Evolutionary conservation across 2,113 vertebrate genomes (phyloP), one percentile per base, ranked within the genome.

Genomic region (Parotia lawesii): DNA sequence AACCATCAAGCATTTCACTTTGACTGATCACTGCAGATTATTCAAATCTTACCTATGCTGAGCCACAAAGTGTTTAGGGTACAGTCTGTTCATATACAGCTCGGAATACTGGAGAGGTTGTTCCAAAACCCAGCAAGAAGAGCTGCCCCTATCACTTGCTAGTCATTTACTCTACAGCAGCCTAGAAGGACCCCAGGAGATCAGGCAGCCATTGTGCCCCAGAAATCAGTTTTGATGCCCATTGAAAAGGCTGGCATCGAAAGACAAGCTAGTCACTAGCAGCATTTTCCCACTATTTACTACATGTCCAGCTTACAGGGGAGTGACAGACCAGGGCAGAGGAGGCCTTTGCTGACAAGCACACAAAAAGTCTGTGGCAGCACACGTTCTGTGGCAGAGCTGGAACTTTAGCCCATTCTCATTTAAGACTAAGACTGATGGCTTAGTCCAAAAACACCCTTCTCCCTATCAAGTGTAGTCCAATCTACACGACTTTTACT

Each of bases 271-370:
- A 38, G 65, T 42, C 53, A 66, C 27, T 11, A 67, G 9, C 17
- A 64, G 35, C 4, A 1, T 48, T 70, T 56, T 73, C 28, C 20
- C 33, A 31, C 37, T 31, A 22, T 22, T 53, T 23, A 25, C 17
- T 27, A 12, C 24, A 11, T 0, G 1, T 37, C 12, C 70, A 82
- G 33, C 58, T 48, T 8, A 33, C 2, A 31, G 1, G 1, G 24
- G 9, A 76, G 69, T 15, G 58, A 71, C 21, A 38, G 47, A 38
- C 2, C 3, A 4, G 51, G 44, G 31, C 24, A 74, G 18, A 44
- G 0, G 1, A 51, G 18, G 40, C n/a, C 48, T 8, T 22, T 54
- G 16, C 23, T 38, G 20, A 72, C 1, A 3, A 42, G 29, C 27
- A 27, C 2, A 1, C 22, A 44, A 47, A 20, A 27, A 48, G 11